Evolutionary conservation across 2,888 invertebrate genomes (phyloP), one percentile per base, ranked within the genome.

Genomic region (Cecidostiba fungosa): DNA sequence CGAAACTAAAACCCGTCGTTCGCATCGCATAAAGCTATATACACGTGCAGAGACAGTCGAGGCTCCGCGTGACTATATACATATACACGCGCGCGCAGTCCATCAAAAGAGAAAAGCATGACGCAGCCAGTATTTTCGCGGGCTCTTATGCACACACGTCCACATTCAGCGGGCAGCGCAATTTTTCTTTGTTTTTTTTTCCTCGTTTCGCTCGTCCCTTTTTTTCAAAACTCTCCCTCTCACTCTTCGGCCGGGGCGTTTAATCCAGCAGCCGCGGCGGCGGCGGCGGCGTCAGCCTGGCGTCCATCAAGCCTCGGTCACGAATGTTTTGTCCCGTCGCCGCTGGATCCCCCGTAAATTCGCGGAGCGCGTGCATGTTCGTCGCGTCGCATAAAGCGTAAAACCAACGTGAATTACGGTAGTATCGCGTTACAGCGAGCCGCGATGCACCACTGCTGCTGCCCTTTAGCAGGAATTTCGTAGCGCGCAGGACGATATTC

Each of bases 331-430:
- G 92, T 92, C 92, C 92, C 87, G 85, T 87, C 89, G 90, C 90
- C 88, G 89, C 88, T 88, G 90, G 90, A 90, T 90, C 91, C 90
- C 90, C 90, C 91, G 92, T 92, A 92, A 93, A 93, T 93, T 92
- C 92, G 92, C 91, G 90, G 91, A 89, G 89, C 90, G 72, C 90
- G 88, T 89, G 92, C 92, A 92, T 92, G 92, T 92, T 92, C 91
- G 89, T 89, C 91, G 91, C 91, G 92, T 92, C 93, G 92, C 92
- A 92, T 93, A 93, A 92, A 93, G 92, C 91, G 92, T 91, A 92
- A 92, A 92, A 92, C 92, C 92, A 92, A 91, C 92, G 92, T 92
- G 93, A 93, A 92, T 93, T 93, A 93, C 93, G 92, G 91, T 92
- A 92, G 92, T 92, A 93, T 93, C 93, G 91, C 91, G 91, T 93